Conservation (phyloP, 2,797 vertebrate genomes). For the Poeciliopsis paucimaculata region DNA sequence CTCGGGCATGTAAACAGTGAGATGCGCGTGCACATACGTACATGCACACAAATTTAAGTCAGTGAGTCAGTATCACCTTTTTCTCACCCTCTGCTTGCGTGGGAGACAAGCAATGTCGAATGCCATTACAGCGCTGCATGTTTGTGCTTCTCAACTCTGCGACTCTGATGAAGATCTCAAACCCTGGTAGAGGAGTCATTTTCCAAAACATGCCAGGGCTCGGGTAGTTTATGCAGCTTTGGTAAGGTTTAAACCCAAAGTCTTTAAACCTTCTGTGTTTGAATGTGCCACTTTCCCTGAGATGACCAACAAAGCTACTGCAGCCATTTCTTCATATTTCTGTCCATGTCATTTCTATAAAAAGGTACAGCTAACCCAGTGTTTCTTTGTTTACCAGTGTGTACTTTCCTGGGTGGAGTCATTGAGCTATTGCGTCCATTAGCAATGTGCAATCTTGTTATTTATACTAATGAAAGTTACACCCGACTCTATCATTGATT, state of each 20-base stretch:
- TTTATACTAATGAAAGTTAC: background rate
- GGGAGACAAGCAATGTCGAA: slow-evolving; percentile 74
- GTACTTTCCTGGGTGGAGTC: background rate
- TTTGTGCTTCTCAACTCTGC: slow-evolving; percentile 53
- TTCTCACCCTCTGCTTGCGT: slow-evolving; percentile 81
- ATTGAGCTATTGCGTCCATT: background rate
- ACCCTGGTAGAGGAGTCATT: slow-evolving; percentile 47
- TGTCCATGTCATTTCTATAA: background rate
- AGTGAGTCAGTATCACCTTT: slow-evolving; percentile 85
- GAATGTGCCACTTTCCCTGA: background rate
- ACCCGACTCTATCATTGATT: background rate
- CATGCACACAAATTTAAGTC: slow-evolving; percentile 72
- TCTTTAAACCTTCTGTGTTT: background rate
- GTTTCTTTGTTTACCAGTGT: background rate
- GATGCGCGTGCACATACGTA: slow-evolving; percentile 25
- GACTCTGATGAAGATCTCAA: slow-evolving; percentile 53
- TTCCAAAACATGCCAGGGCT: slow-evolving; percentile 11
- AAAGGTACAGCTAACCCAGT: background rate
- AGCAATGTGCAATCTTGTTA: background rate
- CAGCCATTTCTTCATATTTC: background rate
- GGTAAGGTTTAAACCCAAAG: background rate
- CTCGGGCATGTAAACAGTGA: slow-evolving; percentile 38
- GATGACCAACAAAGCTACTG: background rate
- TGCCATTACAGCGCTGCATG: slow-evolving; percentile 65
- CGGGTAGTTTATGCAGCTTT: background rate